These are phyloP conservation scores for Spea multiplicata DNA, from an alignment of 2,113 vertebrate genomes.

Conservation along the genomic window DNA sequence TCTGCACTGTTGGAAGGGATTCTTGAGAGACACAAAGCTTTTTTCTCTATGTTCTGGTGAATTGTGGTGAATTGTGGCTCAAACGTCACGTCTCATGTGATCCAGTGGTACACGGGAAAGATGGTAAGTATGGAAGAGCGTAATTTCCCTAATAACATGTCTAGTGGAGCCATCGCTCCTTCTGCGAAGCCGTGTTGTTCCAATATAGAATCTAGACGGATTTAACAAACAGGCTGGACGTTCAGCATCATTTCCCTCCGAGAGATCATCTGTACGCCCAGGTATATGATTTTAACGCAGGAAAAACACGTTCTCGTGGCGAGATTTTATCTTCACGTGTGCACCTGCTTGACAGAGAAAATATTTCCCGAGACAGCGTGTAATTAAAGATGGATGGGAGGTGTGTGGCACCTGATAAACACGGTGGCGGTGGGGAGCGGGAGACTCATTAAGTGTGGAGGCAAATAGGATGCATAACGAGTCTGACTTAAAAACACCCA, in stretches of 20 bases:
- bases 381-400: slow-evolving; percentile 36
- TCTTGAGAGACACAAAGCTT: too few relatives aligned
- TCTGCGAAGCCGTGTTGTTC: neutral
- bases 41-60: too few relatives aligned
- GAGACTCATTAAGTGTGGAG: too few relatives aligned
- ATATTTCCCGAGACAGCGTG: slow-evolving; percentile 14
- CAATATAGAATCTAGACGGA: too few relatives aligned
- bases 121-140: too few relatives aligned
- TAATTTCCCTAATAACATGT: too few relatives aligned
- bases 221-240: neutral
- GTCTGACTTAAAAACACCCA: too few relatives aligned
- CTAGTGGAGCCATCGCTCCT: neutral
- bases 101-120: too few relatives aligned
- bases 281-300: slow-evolving; percentile 8
- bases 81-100: too few relatives aligned
- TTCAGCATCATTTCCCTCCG: neutral
- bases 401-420: slow-evolving; percentile 23
- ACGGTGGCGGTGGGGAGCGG: neutral
- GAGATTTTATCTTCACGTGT: neutral
- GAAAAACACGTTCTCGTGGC: neutral
- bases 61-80: too few relatives aligned
- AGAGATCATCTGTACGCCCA: neutral
- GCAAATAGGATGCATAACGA: too few relatives aligned
- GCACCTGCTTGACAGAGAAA: slow-evolving; percentile 27
- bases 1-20: too few relatives aligned